Base-by-base conservation (phyloP, 2,113 vertebrate genomes). In the Tragelaphus buxtoni region DNA sequence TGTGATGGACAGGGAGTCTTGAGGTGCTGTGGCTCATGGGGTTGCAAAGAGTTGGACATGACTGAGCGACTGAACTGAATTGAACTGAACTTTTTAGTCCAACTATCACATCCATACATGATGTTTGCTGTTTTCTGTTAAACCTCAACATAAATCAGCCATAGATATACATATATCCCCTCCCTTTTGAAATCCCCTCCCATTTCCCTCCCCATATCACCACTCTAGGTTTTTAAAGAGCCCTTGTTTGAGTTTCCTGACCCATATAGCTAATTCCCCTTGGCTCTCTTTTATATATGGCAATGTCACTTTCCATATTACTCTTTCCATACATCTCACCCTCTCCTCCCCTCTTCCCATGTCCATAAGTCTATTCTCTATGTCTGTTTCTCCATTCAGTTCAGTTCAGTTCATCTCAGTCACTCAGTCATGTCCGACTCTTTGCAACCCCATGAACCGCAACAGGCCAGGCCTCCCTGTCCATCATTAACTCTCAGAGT, bases 401-500 rank as follows among this genome's bases (percentile, higher is more conserved):
- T 61, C 60, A 61, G 60, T 11, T 89, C 42, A 61, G 5, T 60
- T 39, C 39, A 39, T 39, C 39, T 60, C 58, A 30, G 58, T 60
- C 11, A 0, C 58, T 60, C 11, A 60, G 26, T 60, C 58, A 0
- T 60, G 26, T 60, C 11, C 3, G 5, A 30, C 26, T 60, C 5
- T 60, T 60, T 28, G 26, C 0, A 0, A 60, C 58, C 56, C 58
- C 10, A 28, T 28, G 58, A 28, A 28, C 26, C 0, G 0, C 26
- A 60, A 24, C 10, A 60, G 0, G 5, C 58, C 58, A 60, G 58
- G 26, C 58, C 11, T 60, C 58, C 58, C 58, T 60, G 58, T 60
- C 26, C 11, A 5, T 60, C 58, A 28, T 11, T 13, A 60, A 28
- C 26, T 60, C 26, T 5, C 0, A 1, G 55, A 24, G 22, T 56